Base-by-base conservation (phyloP, 64 coral and sea anemone species). In the Stylophora pistillata region DNA sequence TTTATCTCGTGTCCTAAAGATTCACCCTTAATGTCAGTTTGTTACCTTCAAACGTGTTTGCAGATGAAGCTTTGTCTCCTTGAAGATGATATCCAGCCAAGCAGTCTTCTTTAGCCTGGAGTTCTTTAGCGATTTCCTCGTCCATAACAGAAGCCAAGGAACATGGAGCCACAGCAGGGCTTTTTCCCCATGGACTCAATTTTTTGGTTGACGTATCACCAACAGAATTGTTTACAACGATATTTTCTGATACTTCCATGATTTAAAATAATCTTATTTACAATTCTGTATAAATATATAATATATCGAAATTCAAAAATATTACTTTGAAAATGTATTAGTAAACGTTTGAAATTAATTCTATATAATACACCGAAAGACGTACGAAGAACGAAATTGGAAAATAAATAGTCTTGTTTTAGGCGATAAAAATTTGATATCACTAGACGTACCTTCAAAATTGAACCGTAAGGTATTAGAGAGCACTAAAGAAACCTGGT, bases 91-190 rank as follows among this genome's bases (percentile, higher is more conserved):
- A 77, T 5, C 56, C 74, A 1, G 66, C 65, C 53, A 78, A 27
- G 72, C 58, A 78, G 41, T 97, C 88, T 85, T 99, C 97, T 56
- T 95, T 73, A 29, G 74, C 73, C 60, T 95, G 93, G 59, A 99
- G 77, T 74, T 99, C 93, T 55, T 92, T 93, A 1, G 97, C 97
- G 14, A 99, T 58, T 76, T 99, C 93, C 90, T 99, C 97, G 17
- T 99, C 97, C 76, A 99, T 99, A 10, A 99, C 97, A 15, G 97
- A 81, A 61, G 87, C 74, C 0, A 92, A 23, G 20, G 93, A 92
- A 85, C 87, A 94, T 5, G 95, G 71, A 9, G 53, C 59, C 2
- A 78, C 77, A 28, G 21, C 9, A n/a, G 82, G 66, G 47, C 87
- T 79, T 41, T 71, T 93, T 15, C 97, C 93, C 97, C 97, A 99